Conservation (phyloP, 2,113 vertebrate genomes). For the Nesogale talazaci region DNA sequence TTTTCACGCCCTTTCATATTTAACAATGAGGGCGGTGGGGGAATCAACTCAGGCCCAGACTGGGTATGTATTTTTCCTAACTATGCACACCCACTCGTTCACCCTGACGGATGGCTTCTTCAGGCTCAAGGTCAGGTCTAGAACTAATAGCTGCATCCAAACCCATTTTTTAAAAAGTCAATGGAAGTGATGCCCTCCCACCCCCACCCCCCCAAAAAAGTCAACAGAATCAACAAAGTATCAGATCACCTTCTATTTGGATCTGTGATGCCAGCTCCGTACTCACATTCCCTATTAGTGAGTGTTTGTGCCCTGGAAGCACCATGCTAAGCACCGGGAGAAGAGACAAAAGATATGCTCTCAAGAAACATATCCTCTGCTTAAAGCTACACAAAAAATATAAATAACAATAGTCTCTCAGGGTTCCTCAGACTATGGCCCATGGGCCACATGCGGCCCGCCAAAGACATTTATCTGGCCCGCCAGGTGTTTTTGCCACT, state of each 20-base stretch:
- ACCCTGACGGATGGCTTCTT: neutral
- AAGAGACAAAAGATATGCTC: neutral
- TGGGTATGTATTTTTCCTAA: neutral
- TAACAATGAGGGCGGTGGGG: neutral
- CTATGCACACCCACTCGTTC: neutral
- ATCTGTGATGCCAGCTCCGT: neutral
- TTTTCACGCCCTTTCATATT: neutral
- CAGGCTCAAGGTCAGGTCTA: neutral
- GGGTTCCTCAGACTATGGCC: no score
- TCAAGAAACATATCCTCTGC: conserved; percentile 19
- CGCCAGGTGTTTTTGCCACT: no score
- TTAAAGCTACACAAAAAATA: conserved; percentile 62
- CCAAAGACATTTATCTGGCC: no score
- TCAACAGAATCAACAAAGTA: neutral
- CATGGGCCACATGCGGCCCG: no score
- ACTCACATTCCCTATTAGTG: neutral
- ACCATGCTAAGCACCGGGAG: neutral
- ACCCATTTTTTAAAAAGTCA: no score
- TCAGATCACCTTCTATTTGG: neutral
- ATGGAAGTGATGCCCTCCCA: no score
- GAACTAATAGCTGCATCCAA: neutral
- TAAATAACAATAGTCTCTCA: conserved; percentile 57
- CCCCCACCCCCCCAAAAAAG: no score
- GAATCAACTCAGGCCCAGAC: neutral
- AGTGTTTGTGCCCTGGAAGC: neutral